phyloP scores from a whole-genome alignment of 1,140 invertebrate species.

The Heliconius hewitsoni region DNA sequence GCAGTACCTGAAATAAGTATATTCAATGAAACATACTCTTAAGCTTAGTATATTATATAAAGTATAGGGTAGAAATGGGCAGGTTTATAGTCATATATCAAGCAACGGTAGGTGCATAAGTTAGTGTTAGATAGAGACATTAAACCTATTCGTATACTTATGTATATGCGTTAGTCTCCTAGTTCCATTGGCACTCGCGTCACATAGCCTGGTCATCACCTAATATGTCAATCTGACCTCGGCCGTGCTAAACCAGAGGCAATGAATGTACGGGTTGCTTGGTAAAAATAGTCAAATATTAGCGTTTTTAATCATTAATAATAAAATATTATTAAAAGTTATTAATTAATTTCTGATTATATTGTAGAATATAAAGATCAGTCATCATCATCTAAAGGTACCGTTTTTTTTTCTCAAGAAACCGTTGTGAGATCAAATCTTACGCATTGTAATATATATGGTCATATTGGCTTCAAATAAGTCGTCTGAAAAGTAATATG shows the following conservation, averaged over 20 bases:
- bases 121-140: constrained; percentile 20
- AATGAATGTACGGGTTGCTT: neutral
- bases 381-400: too few species aligned
- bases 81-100: neutral
- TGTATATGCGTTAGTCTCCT: constrained; percentile 16
- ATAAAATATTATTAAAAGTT: neutral
- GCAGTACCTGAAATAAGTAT: too few species aligned
- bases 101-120: neutral
- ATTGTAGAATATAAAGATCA: too few species aligned
- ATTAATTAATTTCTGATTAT: too few species aligned
- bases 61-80: too few species aligned
- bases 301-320: neutral
- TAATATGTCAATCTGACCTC: constrained; percentile 41
- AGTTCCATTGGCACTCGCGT: constrained; percentile 35
- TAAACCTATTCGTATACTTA: constrained; percentile 6
- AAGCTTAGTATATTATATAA: too few species aligned
- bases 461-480: too few species aligned
- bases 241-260: constrained; percentile 9
- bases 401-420: too few species aligned
- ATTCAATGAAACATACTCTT: too few species aligned
- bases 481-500: too few species aligned
- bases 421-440: too few species aligned
- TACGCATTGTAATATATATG: too few species aligned
- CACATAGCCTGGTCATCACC: constrained; percentile 41
- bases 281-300: neutral